These are phyloP conservation scores for Drosophila ananassae DNA, from an alignment of 1,140 invertebrate species.

Conservation along the genomic window DNA sequence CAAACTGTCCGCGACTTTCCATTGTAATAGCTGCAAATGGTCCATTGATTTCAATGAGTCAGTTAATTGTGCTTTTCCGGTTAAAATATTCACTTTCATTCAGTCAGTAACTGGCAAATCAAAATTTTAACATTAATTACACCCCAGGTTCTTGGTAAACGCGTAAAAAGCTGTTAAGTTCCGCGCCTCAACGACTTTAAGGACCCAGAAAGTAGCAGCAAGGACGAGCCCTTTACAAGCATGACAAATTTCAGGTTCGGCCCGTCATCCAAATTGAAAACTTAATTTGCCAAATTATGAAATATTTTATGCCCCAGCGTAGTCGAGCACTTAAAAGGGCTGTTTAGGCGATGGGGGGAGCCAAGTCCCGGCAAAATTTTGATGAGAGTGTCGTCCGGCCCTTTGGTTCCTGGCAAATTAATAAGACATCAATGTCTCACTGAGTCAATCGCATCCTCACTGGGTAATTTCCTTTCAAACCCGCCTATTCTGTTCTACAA, in stretches of 20 bases:
- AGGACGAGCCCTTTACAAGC: slow-evolving; percentile 15
- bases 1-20: slow-evolving; percentile 86
- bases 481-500: not conserved
- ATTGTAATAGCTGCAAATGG: slow-evolving; percentile 84
- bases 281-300: slow-evolving; percentile 66
- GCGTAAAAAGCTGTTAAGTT: slow-evolving; percentile 31
- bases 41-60: slow-evolving; percentile 8
- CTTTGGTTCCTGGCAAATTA: not conserved
- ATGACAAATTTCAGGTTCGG: slow-evolving; percentile 46
- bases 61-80: slow-evolving; percentile 7
- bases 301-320: slow-evolving; percentile 52
- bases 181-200: slow-evolving; percentile 15
- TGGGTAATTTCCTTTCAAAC: not conserved
- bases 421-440: not conserved
- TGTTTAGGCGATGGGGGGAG: not conserved
- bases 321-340: slow-evolving; percentile 56
- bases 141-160: slow-evolving; percentile 1
- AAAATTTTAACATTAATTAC: slow-evolving; percentile 45
- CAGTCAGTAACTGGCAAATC: slow-evolving; percentile 17
- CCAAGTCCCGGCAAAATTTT: slow-evolving; percentile 4
- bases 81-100: slow-evolving; percentile 6
- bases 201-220: not conserved
- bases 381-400: not conserved
- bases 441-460: slow-evolving; percentile 9
- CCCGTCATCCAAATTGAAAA: slow-evolving; percentile 63